phyloP scores from a whole-genome alignment of 2,888 invertebrate genomes.

The Sepiola atlantica region DNA sequence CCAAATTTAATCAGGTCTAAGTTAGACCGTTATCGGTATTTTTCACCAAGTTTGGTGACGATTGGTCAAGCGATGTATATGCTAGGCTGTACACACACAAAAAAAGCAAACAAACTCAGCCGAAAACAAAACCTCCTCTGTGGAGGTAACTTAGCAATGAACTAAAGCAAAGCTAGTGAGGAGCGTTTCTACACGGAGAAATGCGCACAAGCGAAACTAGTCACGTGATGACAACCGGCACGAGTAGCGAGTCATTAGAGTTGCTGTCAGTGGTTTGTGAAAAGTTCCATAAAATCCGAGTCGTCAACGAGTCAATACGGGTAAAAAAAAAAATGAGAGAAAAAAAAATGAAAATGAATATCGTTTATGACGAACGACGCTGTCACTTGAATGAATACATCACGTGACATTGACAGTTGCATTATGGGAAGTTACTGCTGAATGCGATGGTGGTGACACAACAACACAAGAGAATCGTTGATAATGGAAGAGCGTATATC shows the following conservation, averaged over 20 bases:
- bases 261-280: background rate
- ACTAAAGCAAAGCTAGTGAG: too few species aligned
- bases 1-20: too few species aligned
- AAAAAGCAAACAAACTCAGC: too few species aligned
- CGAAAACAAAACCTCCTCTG: too few species aligned
- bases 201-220: background rate
- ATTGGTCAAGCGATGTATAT: too few species aligned
- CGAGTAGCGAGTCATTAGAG: background rate
- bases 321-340: background rate
- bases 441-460: background rate
- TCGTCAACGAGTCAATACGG: background rate
- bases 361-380: background rate
- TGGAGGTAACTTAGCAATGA: too few species aligned
- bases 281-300: background rate
- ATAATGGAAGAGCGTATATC: background rate
- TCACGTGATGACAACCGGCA: background rate
- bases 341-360: background rate
- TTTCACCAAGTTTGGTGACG: too few species aligned
- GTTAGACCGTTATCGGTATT: too few species aligned
- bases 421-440: background rate
- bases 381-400: background rate
- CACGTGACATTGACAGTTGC: constrained; percentile 32
- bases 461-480: background rate
- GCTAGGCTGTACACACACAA: too few species aligned
- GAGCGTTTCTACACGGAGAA: too few species aligned